Conservation (phyloP, 2,113 vertebrate genomes). For the Amphilophus citrinellus region DNA sequence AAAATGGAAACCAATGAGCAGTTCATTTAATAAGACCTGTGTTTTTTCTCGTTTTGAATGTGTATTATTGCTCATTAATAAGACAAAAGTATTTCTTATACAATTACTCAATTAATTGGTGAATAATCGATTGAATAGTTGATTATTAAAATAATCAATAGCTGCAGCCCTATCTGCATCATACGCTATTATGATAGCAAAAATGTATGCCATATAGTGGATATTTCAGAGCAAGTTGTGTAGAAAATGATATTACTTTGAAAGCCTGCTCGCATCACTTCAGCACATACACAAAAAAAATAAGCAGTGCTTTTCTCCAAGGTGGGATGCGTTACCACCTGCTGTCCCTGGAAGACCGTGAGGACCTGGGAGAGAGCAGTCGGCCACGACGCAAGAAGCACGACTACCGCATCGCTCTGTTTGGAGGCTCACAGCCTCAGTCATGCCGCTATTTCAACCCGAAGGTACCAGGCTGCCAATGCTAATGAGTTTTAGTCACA, state of each 20-base stretch:
- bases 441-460: slow-evolving; percentile 98
- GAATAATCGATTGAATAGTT: too few species aligned
- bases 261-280: not conserved
- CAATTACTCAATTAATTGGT: too few species aligned
- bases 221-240: not conserved
- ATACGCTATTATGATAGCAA: not conserved
- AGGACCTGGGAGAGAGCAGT: slow-evolving; percentile 94
- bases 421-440: slow-evolving; percentile 97
- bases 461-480: slow-evolving; percentile 82
- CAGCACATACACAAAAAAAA: not conserved
- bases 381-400: slow-evolving; percentile 93
- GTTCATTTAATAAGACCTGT: too few species aligned
- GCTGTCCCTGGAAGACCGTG: slow-evolving; percentile 86
- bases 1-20: too few species aligned
- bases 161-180: too few species aligned
- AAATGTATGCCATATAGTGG: not conserved
- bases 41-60: too few species aligned
- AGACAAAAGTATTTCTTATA: too few species aligned
- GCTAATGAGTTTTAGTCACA: not conserved
- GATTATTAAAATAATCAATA: too few species aligned
- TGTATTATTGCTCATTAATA: too few species aligned
- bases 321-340: slow-evolving; percentile 78
- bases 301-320: slow-evolving; percentile 17
- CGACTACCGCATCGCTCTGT: slow-evolving; percentile 94
- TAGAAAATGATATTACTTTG: not conserved